Evolutionary conservation across 1,140 invertebrate genomes (phyloP).

Genomic region (Ceratina calcarata): DNA sequence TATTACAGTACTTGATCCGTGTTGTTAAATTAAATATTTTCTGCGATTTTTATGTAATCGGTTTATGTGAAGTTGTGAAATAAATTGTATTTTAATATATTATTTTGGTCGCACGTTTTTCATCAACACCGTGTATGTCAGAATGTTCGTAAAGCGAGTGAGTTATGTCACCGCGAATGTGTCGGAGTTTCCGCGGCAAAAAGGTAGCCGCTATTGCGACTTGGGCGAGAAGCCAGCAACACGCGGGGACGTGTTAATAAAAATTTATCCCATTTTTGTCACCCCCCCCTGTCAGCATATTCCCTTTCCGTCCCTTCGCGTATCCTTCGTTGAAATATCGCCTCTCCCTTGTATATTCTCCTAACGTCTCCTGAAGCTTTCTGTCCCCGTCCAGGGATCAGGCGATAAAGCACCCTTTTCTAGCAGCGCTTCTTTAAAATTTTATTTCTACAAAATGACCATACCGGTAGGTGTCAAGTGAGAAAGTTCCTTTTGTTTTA

Average conservation of each 20-base stretch:
- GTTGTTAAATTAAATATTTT: slow-evolving; percentile 35
- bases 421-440: too few relatives aligned
- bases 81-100: too few relatives aligned
- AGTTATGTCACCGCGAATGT: not conserved
- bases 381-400: too few relatives aligned
- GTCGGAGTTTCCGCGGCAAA: slow-evolving; percentile 9
- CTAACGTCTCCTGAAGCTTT: too few relatives aligned
- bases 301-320: not conserved
- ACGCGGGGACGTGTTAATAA: slow-evolving; percentile 5
- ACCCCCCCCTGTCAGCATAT: not conserved
- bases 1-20: too few relatives aligned
- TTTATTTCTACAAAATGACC: too few relatives aligned
- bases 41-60: not conserved
- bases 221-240: slow-evolving; percentile 23
- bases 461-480: too few relatives aligned
- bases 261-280: slow-evolving; percentile 15
- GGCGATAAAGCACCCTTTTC: too few relatives aligned
- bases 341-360: too few relatives aligned
- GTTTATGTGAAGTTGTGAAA: too few relatives aligned
- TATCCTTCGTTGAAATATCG: not conserved
- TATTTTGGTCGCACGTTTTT: too few relatives aligned
- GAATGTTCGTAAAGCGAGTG: not conserved
- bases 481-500: not conserved
- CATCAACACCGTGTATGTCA: too few relatives aligned
- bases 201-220: slow-evolving; percentile 9